Percentiles rank a stretch among this genome's conserved stretches.
Evolutionary conservation across 2,888 invertebrate genomes (phyloP).

Genomic region (Oligia strigilis): DNA sequence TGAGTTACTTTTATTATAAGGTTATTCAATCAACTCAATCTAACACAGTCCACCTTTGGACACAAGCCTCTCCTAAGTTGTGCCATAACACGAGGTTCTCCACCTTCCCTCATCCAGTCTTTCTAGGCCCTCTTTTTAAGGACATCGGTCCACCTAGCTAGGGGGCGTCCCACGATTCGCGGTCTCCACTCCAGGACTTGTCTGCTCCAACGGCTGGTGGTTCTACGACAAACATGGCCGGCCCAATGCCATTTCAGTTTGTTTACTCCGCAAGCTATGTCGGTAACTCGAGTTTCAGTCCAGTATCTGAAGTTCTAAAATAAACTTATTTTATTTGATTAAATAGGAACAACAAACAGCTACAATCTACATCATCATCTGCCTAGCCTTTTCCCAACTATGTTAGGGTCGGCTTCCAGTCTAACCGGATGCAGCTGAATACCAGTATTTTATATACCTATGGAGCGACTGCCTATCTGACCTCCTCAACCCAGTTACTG

Average conservation of each 20-base stretch:
- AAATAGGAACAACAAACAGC: too few relatives aligned
- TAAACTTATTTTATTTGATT: neutral
- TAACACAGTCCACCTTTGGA: neutral
- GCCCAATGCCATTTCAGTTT: neutral
- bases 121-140: neutral
- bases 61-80: neutral
- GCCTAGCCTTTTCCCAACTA: too few relatives aligned
- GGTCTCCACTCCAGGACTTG: neutral
- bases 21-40: neutral
- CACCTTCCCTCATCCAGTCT: neutral
- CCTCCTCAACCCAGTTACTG: too few relatives aligned
- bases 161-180: neutral
- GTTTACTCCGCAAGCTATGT: neutral
- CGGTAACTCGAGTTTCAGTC: neutral
- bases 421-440: too few relatives aligned
- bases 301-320: neutral
- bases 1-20: neutral
- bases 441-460: too few relatives aligned
- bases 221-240: neutral
- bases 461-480: too few relatives aligned
- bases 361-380: too few relatives aligned
- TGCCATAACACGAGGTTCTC: neutral
- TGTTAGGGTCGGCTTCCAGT: too few relatives aligned
- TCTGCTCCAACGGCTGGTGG: neutral
- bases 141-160: neutral